phyloP scores from a whole-genome alignment of 2,888 invertebrate species.

The Subacronicta megacephala region DNA sequence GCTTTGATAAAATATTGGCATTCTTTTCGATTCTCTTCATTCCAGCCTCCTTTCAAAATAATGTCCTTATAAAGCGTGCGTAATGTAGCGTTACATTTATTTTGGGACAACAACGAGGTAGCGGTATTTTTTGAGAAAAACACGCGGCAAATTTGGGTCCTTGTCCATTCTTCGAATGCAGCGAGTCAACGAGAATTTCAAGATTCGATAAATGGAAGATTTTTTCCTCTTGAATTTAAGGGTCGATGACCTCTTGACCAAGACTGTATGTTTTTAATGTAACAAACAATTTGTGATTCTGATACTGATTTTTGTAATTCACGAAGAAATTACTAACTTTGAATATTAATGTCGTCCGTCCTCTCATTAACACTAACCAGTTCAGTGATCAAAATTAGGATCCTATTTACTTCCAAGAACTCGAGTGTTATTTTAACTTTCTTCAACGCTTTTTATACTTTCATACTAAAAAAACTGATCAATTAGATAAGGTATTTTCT shows the following conservation, averaged over 20 bases:
- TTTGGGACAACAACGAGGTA: constrained; percentile 71
- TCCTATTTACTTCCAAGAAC: constrained; percentile 29
- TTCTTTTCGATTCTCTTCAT: constrained; percentile 23
- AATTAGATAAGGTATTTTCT: background rate
- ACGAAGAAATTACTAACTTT: constrained; percentile 41
- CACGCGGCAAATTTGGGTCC: constrained; percentile 60
- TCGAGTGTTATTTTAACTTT: constrained; percentile 8
- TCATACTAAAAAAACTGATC: too few relatives aligned
- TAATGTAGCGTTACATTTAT: constrained; percentile 74
- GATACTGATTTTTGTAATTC: constrained; percentile 35
- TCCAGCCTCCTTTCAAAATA: constrained; percentile 29
- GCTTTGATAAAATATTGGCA: constrained; percentile 23
- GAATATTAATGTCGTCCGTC: constrained; percentile 21
- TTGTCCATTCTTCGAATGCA: constrained; percentile 75
- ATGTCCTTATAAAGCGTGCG: constrained; percentile 45
- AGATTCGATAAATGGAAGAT: constrained; percentile 71
- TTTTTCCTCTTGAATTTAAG: constrained; percentile 66
- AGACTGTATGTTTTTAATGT: constrained; percentile 25
- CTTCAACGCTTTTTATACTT: background rate
- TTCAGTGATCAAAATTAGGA: constrained; percentile 49
- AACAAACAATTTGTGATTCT: constrained; percentile 54
- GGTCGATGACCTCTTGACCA: constrained; percentile 68
- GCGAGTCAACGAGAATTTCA: constrained; percentile 71
- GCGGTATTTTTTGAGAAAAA: constrained; percentile 74
- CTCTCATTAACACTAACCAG: constrained; percentile 42